Evolutionary conservation across 2,113 vertebrate genomes (phyloP), one percentile per base, ranked within the genome.

Genomic region (Tragelaphus imberbis): DNA sequence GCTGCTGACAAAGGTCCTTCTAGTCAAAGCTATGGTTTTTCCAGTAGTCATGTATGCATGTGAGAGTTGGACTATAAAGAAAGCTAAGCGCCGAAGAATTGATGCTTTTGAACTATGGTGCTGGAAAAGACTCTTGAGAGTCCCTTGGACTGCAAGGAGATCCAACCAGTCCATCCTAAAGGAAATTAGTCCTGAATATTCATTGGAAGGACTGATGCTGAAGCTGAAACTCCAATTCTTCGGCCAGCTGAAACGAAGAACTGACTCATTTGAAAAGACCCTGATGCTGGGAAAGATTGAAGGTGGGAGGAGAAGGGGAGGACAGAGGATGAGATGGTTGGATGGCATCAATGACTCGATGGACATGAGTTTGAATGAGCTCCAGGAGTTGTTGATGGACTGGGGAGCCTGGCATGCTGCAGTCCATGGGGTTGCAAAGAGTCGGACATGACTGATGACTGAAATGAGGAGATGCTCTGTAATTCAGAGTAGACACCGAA

Each of bases 361-460:
- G 68, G n/a, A 71, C n/a, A 71, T 71, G 68, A 71, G n/a, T 71
- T 71, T 71, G 68, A 71, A 11, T 36, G 23, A 40, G 2, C 68
- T 71, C 19, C 5, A 21, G 68, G 10, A 40, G 68, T 11, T 36
- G n/a, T 17, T 71, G 68, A 71, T 12, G 10, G 19, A 71, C n/a
- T 12, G n/a, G n/a, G n/a, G 36, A 6, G 19, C 19, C n/a, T 23
- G n/a, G 68, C n/a, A 1, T 71, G 68, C n/a, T 71, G n/a, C n/a
- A 71, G 19, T 40, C 9, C 5, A 40, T 71, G 68, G 68, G 10
- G 68, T 40, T 3, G 9, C n/a, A 40, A 23, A 71, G 19, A 40
- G 68, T 40, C 2, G 0, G 5, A 40, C 19, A 23, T 3, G 10
- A 36, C 68, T 71, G n/a, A 71, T 6, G n/a, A 71, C n/a, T 71